Evolutionary conservation across 1,140 invertebrate species (phyloP).

Genomic region (Plutomurus gul): DNA sequence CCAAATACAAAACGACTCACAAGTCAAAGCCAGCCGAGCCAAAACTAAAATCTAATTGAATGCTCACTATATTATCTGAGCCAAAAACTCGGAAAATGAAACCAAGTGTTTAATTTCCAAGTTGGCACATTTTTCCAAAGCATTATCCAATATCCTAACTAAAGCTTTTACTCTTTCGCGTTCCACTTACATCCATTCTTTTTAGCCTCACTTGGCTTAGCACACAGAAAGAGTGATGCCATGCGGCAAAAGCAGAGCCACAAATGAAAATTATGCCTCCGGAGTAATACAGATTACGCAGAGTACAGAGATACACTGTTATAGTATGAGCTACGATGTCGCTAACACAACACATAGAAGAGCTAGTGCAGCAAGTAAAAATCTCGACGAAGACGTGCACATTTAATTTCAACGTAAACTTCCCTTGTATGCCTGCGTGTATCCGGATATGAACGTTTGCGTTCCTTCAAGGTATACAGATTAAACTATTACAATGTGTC

Average conservation of each 20-base stretch:
- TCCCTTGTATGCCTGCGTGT: too few relatives aligned
- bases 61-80: not conserved
- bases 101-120: conserved; percentile 29
- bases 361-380: too few relatives aligned
- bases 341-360: too few relatives aligned
- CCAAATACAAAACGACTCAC: not conserved
- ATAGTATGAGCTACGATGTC: too few relatives aligned
- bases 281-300: too few relatives aligned
- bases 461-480: too few relatives aligned
- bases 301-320: too few relatives aligned
- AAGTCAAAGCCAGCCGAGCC: not conserved
- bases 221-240: not conserved
- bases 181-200: not conserved
- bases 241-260: not conserved
- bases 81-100: conserved; percentile 20
- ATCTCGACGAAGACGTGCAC: too few relatives aligned
- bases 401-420: too few relatives aligned
- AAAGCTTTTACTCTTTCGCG: not conserved
- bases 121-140: conserved; percentile 20
- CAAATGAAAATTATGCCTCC: too few relatives aligned
- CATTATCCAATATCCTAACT: conserved; percentile 1
- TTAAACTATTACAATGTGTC: too few relatives aligned
- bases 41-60: conserved; percentile 19
- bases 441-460: too few relatives aligned
- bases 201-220: not conserved